These are phyloP conservation scores for Nyctibius bracteatus DNA, from an alignment of 2,113 vertebrate species.

Conservation along the genomic window DNA sequence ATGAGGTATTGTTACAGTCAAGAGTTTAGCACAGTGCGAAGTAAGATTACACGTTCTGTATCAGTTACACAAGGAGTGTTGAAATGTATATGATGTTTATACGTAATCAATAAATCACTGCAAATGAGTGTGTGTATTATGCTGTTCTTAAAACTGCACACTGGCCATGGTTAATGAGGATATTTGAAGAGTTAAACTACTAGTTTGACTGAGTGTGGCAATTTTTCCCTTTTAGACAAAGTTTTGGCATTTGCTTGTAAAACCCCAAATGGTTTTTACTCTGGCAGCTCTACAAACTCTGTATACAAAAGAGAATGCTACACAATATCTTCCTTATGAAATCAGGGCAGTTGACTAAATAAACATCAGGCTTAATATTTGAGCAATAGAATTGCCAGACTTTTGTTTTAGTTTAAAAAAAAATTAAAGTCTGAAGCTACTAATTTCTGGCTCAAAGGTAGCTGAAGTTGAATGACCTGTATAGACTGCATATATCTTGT, in stretches of 20 bases:
- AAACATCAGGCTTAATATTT: background rate
- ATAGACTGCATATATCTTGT: background rate
- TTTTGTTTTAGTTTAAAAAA: background rate
- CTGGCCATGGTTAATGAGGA: background rate
- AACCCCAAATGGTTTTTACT: background rate
- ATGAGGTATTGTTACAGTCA: background rate
- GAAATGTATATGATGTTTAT: background rate
- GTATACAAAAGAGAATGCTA: background rate
- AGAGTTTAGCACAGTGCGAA: background rate
- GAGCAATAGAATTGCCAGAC: background rate
- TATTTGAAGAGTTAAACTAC: background rate
- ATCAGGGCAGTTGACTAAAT: background rate
- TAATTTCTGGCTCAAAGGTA: background rate
- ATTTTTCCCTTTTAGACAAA: background rate
- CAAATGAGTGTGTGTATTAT: background rate
- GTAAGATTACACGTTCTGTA: background rate
- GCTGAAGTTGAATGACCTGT: background rate
- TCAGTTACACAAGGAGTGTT: background rate
- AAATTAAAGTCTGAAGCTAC: background rate
- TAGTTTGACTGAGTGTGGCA: background rate
- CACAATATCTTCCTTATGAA: background rate
- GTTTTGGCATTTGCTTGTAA: background rate
- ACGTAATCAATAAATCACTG: rapidly evolving
- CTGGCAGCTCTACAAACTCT: background rate
- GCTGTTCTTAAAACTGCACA: background rate